Evolutionary conservation across 2,113 vertebrate species (phyloP).

Genomic region (Chamaea fasciata): DNA sequence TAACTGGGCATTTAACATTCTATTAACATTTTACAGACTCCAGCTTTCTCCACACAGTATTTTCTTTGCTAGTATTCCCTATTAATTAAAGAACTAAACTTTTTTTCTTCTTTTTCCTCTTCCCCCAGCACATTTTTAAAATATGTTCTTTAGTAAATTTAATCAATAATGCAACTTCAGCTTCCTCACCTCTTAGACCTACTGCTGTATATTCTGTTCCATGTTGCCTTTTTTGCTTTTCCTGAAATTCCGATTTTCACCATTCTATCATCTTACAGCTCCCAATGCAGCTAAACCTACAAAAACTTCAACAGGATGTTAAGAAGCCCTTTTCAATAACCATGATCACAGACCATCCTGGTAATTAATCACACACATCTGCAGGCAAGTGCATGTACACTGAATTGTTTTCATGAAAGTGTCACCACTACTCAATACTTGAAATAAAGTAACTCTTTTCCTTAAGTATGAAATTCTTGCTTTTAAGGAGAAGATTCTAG

Average conservation of each 20-base stretch:
- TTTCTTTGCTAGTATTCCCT: neutral
- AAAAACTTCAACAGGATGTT: neutral
- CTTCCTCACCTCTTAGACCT: neutral
- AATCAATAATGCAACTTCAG: neutral
- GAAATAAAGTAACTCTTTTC: neutral
- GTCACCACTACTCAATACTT: neutral
- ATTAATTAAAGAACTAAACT: neutral
- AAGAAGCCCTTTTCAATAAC: neutral
- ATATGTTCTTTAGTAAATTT: neutral
- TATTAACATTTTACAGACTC: neutral
- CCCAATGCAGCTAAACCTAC: neutral
- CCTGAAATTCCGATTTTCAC: neutral
- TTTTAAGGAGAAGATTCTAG: neutral
- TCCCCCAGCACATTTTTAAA: neutral
- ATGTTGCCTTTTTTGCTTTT: neutral
- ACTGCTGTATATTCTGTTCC: neutral
- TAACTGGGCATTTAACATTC: neutral
- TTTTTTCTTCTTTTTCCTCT: neutral
- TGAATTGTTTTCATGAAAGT: neutral
- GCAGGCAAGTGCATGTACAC: neutral
- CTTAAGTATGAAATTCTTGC: neutral
- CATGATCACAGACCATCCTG: neutral
- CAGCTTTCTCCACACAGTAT: neutral
- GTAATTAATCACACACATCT: neutral
- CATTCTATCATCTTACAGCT: neutral